A percentile compares a stretch with the other conserved stretches of the same genome.
Evolutionary conservation across 2,797 vertebrate genomes (phyloP).

Genomic region (Pseudochromis fuscus): DNA sequence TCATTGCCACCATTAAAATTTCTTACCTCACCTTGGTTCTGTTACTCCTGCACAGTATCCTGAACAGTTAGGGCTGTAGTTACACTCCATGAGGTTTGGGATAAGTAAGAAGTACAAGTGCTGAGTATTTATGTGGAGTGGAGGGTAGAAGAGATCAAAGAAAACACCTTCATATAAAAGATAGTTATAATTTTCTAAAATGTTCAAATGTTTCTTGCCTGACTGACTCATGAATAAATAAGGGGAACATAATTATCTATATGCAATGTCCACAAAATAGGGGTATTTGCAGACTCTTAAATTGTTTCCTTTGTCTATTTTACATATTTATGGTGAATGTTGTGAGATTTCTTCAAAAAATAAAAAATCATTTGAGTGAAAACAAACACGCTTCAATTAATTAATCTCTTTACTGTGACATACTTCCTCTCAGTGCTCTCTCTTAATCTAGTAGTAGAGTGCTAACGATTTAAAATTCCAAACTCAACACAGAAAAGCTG

Average conservation of each 20-base stretch:
- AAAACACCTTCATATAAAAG: neutral
- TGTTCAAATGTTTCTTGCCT: no score
- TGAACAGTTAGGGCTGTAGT: neutral
- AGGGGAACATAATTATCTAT: neutral
- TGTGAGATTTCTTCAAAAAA: no score
- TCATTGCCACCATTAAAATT: neutral
- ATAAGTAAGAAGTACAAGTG: neutral
- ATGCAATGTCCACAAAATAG: neutral
- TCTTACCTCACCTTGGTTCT: constrained; percentile 15
- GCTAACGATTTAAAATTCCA: no score
- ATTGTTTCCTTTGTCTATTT: no score
- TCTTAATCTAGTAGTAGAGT: no score
- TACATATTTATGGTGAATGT: no score
- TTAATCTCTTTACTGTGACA: no score
- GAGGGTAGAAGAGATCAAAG: neutral
- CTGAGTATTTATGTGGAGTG: neutral
- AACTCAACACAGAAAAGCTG: no score
- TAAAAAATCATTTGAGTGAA: no score
- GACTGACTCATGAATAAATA: neutral
- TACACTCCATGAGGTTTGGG: neutral
- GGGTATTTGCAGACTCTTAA: no score
- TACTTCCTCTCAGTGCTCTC: no score
- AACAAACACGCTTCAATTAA: no score
- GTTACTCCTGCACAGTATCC: neutral
- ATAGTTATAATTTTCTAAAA: neutral